phyloP scores from a whole-genome alignment of 2,888 invertebrate species.

The Pseudococcus jackbeardsleyi region DNA sequence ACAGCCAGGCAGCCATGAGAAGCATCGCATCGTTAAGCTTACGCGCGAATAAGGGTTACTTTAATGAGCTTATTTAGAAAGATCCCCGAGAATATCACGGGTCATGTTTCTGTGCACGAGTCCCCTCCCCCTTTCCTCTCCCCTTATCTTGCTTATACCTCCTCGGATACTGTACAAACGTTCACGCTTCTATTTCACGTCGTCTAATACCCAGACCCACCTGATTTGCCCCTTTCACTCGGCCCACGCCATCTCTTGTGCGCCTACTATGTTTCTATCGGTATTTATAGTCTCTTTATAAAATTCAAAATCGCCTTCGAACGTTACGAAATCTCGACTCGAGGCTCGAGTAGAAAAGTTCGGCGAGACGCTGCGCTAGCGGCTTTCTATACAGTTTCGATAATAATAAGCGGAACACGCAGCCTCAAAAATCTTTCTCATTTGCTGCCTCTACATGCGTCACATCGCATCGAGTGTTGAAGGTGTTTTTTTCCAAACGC shows the following conservation, averaged over 20 bases:
- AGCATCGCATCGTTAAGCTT: slow-evolving; percentile 12
- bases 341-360: neutral
- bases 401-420: no score
- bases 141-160: neutral
- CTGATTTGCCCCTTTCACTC: no score
- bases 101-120: neutral
- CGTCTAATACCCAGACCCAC: neutral
- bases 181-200: neutral
- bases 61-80: slow-evolving; percentile 33
- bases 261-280: neutral
- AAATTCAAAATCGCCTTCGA: neutral
- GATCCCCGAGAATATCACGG: neutral
- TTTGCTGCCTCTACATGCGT: no score
- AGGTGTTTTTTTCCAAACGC: no score
- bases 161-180: neutral
- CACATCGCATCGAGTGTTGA: no score
- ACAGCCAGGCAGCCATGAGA: neutral
- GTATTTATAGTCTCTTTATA: neutral
- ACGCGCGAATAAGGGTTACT: slow-evolving; percentile 25
- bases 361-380: neutral
- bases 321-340: neutral
- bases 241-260: no score
- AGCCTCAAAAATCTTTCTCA: no score
- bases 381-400: neutral
- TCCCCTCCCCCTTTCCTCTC: no score